Evolutionary conservation across 2,797 vertebrate species (phyloP), one percentile per base, ranked within the genome.

Genomic region (Poecilia picta): DNA sequence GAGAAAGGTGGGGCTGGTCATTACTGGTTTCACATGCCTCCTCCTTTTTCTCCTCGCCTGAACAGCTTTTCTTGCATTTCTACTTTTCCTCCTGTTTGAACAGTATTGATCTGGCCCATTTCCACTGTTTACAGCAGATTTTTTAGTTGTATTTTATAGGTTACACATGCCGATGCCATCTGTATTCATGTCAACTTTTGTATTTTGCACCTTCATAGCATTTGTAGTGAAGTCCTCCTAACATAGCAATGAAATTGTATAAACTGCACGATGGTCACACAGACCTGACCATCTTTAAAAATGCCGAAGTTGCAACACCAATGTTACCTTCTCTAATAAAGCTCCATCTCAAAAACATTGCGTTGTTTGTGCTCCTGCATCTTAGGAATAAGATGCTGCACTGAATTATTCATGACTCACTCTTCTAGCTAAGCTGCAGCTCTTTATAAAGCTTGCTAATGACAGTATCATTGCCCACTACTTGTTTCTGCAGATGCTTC

Each of bases 321-420:
- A 36, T 39, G 33, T 43, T 71, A 31, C 12, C 31, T 11, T 49
- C 74, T 66, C 31, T 83, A 72, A 70, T 47, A n/a, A 31, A 73
- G 23, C 18, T 36, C 3, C 28, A 57, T 39, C 74, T 73, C n/a
- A 33, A 51, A 53, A 75, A 83, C 49, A 10, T 33, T 81, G 18
- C 76, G 11, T 53, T 11, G 62, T 81, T 76, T 20, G 43, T 70
- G 39, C 70, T 71, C 78, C 81, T 78, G 77, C 82, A 81, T 80
- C 86, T 79, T 87, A 79, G 73, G 70, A 88, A 82, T 74, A 81
- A 85, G 78, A 83, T 47, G 1, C 73, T 47, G 28, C 66, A 0
- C 80, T 92, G 47, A 91, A 89, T 92, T 72, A 93, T 92, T 89
- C 81, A 92, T 8, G 2, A 88, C 80, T 75, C 79, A 41, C 70